Evolutionary conservation across 2,113 vertebrate species (phyloP).

Genomic region (Microcebus griseorufus): DNA sequence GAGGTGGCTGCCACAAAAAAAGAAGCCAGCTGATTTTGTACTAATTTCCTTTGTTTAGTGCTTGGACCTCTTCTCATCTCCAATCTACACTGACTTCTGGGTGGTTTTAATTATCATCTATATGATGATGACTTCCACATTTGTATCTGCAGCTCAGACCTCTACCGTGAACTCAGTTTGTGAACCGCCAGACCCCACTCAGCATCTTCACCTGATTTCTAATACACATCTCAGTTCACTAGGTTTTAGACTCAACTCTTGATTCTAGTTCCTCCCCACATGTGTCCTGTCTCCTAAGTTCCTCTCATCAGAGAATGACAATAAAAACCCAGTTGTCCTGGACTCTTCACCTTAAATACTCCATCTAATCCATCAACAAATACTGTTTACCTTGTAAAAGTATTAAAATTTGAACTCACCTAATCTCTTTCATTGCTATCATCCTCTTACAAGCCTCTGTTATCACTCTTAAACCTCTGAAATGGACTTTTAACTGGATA

Average conservation of each 20-base stretch:
- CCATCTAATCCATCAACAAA: not conserved
- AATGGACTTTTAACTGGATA: not conserved
- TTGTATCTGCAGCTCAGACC: not conserved
- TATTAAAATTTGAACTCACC: not conserved
- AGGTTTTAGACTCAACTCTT: not conserved
- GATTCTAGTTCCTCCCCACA: not conserved
- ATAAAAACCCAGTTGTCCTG: not conserved
- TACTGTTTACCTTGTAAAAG: not conserved
- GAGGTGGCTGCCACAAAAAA: not conserved
- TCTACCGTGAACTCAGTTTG: not conserved
- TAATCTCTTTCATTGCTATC: not conserved
- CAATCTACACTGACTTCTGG: not conserved
- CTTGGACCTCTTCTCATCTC: not conserved
- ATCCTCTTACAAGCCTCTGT: not conserved
- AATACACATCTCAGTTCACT: not conserved
- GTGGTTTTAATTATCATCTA: not conserved
- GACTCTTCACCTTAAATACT: not conserved
- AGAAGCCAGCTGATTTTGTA: not conserved
- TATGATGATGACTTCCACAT: not conserved
- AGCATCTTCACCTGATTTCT: not conserved
- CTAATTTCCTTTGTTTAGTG: not conserved
- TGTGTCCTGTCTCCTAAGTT: not conserved
- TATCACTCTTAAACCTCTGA: not conserved
- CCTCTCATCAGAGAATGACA: not conserved
- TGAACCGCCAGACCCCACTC: not conserved